Evolutionary conservation across 1,140 invertebrate genomes (phyloP).

Genomic region (Platorchestia sp.): DNA sequence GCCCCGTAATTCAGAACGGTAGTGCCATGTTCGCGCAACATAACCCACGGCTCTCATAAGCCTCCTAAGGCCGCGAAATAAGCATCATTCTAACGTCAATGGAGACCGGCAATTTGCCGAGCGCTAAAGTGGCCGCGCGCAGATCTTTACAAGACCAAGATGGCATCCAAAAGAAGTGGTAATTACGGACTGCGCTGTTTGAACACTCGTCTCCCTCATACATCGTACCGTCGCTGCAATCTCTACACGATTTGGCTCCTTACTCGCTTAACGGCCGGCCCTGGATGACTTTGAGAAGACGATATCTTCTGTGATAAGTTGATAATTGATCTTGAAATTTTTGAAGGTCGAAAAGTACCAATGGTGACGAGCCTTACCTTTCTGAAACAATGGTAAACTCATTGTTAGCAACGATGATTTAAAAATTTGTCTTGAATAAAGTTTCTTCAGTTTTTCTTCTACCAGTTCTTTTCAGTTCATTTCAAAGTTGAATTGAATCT

Average conservation of each 20-base stretch:
- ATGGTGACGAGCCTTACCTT: background rate
- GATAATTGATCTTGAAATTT: background rate
- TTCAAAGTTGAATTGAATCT: background rate
- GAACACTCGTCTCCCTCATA: constrained; percentile 9
- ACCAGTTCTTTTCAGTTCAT: no score
- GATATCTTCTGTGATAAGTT: background rate
- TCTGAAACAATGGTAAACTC: background rate
- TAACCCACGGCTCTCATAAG: constrained; percentile 36
- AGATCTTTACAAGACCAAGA: background rate
- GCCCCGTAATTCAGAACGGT: constrained; percentile 13
- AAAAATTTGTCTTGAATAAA: background rate
- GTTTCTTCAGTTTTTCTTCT: background rate
- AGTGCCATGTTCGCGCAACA: constrained; percentile 44
- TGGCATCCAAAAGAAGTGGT: constrained; percentile 35
- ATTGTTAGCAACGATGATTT: background rate
- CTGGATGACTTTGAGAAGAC: background rate
- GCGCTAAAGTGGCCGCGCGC: background rate
- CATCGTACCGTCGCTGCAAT: background rate
- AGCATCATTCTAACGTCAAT: background rate
- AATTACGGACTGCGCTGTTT: constrained; percentile 16
- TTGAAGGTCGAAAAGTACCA: background rate
- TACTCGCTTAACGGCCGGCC: background rate
- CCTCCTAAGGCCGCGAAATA: constrained; percentile 29
- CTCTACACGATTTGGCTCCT: background rate
- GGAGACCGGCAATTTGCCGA: constrained; percentile 16